These are phyloP conservation scores for Dendrophyllia cribrosa DNA, from an alignment of 64 coral and sea anemone species.

Conservation along the genomic window DNA sequence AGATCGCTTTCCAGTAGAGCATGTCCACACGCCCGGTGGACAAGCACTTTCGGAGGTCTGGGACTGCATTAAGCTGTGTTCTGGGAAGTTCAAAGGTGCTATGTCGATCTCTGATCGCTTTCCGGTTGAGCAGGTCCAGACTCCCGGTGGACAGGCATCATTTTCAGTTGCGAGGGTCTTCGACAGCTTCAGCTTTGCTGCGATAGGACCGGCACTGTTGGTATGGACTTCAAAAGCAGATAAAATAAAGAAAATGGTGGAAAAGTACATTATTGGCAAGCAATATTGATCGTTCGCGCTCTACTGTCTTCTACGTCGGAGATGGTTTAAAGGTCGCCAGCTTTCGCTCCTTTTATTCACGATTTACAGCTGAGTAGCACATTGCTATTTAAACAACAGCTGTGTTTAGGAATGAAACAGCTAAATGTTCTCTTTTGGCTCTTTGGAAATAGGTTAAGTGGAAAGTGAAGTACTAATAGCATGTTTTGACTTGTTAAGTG, in stretches of 20 bases:
- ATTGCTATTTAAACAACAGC: too few species aligned
- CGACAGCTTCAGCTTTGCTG: background rate
- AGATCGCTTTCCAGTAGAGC: background rate
- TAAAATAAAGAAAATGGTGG: background rate
- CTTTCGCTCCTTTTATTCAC: too few species aligned
- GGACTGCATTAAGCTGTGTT: background rate
- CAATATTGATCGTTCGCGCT: too few species aligned
- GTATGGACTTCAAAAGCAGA: background rate
- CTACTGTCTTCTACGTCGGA: too few species aligned
- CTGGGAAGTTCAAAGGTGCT: background rate
- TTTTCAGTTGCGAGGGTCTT: background rate
- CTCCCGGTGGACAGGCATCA: background rate
- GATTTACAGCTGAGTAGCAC: too few species aligned
- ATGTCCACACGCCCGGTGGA: background rate
- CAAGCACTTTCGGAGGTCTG: background rate
- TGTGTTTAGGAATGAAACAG: too few species aligned
- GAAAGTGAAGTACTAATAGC: too few species aligned
- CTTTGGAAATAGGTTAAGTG: too few species aligned
- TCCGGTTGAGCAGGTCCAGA: conserved; percentile 1
- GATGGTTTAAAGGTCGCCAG: too few species aligned
- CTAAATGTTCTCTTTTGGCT: too few species aligned
- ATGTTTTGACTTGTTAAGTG: too few species aligned
- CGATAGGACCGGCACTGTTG: background rate
- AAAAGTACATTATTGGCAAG: background rate
- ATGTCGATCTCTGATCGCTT: conserved; percentile 2